These are phyloP conservation scores for Gastrophysa polygoni DNA, from an alignment of 2,888 invertebrate species.

Conservation along the genomic window DNA sequence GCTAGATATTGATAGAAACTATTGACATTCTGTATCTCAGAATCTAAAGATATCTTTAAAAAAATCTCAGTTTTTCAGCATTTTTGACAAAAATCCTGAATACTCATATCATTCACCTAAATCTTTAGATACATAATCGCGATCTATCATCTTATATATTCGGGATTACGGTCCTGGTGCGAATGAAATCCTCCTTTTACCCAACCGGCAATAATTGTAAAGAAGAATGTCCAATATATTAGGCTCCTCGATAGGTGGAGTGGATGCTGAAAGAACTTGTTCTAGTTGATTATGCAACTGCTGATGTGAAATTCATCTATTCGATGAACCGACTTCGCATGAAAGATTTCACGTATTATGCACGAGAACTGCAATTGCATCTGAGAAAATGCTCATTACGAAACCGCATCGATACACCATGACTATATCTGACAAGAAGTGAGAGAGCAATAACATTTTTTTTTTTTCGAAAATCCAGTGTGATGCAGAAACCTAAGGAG, in stretches of 20 bases:
- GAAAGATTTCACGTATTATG: constrained; percentile 20
- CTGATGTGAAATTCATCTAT: background rate
- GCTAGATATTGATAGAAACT: too few relatives aligned
- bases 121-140: too few relatives aligned
- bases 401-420: constrained; percentile 18
- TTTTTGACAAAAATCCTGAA: too few relatives aligned
- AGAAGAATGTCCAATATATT: constrained; percentile 24
- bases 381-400: constrained; percentile 18
- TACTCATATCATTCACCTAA: too few relatives aligned
- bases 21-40: too few relatives aligned
- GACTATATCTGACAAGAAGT: too few relatives aligned
- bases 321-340: constrained; percentile 19
- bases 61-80: too few relatives aligned
- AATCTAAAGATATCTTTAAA: too few relatives aligned
- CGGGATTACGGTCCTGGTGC: background rate
- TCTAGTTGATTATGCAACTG: constrained; percentile 27
- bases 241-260: constrained; percentile 8
- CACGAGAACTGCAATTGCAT: constrained; percentile 1
- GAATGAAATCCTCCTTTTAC: background rate
- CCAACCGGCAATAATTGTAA: constrained; percentile 16
- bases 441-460: too few relatives aligned
- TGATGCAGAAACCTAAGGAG: too few relatives aligned
- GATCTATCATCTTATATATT: background rate
- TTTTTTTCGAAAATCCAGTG: too few relatives aligned
- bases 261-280: constrained; percentile 21